Percentiles rank a stretch among this genome's conserved stretches.
Evolutionary conservation across 2,797 vertebrate species (phyloP).

Genomic region (Enteromius fasciolatus): DNA sequence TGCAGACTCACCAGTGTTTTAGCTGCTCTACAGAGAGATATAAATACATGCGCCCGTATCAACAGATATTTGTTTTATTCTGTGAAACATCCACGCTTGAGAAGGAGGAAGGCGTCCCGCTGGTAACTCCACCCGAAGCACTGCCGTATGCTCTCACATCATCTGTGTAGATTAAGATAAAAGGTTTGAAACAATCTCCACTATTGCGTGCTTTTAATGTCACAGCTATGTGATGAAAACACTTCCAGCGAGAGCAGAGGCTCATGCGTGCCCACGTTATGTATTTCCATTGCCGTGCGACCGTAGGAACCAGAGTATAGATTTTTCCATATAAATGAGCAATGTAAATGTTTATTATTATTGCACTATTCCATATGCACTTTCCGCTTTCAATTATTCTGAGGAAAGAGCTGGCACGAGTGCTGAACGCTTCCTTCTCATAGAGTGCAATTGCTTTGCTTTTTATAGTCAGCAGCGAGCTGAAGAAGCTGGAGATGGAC

Average conservation of each 20-base stretch:
- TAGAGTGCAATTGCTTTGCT: constrained; percentile 33
- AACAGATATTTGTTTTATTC: constrained; percentile 15
- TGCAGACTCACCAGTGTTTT: constrained; percentile 15
- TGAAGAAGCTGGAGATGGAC: constrained; percentile 25
- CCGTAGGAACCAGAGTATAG: constrained; percentile 26
- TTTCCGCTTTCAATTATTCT: constrained; percentile 53
- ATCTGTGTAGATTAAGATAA: constrained; percentile 44
- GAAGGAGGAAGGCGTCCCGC: not conserved
- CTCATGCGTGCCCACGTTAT: constrained; percentile 47
- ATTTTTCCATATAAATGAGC: constrained; percentile 59
- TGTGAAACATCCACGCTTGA: not conserved
- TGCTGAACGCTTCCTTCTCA: constrained; percentile 4
- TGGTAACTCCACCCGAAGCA: not conserved
- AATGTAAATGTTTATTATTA: constrained; percentile 61
- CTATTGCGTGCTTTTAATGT: constrained; percentile 37
- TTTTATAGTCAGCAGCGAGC: constrained; percentile 34
- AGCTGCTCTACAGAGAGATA: not conserved
- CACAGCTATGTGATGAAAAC: constrained; percentile 46
- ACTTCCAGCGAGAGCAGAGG: constrained; percentile 29
- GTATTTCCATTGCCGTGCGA: constrained; percentile 41
- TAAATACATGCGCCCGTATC: not conserved
- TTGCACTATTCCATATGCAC: constrained; percentile 50
- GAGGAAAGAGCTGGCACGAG: constrained; percentile 68
- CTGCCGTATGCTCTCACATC: constrained; percentile 17
- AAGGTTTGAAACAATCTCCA: constrained; percentile 24